Conservation (phyloP, 2,888 invertebrate species). For the Coenonympha glycerion region DNA sequence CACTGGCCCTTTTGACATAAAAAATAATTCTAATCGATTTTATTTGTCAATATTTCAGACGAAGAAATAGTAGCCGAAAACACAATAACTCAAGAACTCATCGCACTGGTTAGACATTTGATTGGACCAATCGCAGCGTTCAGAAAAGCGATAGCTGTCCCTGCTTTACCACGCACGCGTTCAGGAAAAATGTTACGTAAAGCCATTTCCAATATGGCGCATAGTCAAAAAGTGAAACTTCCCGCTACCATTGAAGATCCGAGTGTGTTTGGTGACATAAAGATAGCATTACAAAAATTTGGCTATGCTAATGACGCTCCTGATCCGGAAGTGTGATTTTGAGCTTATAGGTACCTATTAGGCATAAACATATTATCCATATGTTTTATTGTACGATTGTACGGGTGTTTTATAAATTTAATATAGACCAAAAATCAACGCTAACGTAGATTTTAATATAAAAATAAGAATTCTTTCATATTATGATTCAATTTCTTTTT, state of each 20-base stretch:
- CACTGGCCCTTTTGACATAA: too few species aligned
- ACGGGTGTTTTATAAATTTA: too few species aligned
- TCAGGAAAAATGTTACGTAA: conserved; percentile 83
- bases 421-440: too few species aligned
- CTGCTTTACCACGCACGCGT: conserved; percentile 89
- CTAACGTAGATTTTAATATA: too few species aligned
- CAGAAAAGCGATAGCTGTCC: conserved; percentile 85
- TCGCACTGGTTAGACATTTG: conserved; percentile 64
- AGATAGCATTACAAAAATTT: conserved; percentile 82
- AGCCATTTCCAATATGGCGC: conserved; percentile 89
- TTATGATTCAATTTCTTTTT: too few species aligned
- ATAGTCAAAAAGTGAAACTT: conserved; percentile 85
- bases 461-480: too few species aligned
- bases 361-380: too few species aligned
- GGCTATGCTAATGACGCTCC: conserved; percentile 85
- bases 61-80: conserved; percentile 66
- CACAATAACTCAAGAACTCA: conserved; percentile 63
- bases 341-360: not conserved
- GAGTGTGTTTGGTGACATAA: conserved; percentile 86
- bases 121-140: conserved; percentile 94
- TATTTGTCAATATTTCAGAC: conserved; percentile 50
- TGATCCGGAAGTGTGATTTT: conserved; percentile 68
- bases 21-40: too few species aligned
- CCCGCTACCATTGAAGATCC: conserved; percentile 93
- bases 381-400: not conserved